These are phyloP conservation scores for Cassiopea andromeda DNA, from an alignment of 30 jellyfish, hydroid and myxozoan species.

Conservation along the genomic window DNA sequence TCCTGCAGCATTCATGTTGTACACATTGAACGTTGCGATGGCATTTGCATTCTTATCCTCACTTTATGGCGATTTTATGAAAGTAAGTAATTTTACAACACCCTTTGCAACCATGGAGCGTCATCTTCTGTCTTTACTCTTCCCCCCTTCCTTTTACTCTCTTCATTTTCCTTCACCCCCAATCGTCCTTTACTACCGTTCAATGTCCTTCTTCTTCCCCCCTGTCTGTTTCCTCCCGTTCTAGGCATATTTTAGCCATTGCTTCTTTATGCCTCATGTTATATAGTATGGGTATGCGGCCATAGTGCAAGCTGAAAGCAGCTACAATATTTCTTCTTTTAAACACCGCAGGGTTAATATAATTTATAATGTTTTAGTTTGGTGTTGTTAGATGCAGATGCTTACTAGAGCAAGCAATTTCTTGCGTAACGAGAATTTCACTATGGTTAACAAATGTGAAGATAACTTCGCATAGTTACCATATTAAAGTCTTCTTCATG, in stretches of 20 bases:
- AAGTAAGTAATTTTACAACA: conserved; percentile 38
- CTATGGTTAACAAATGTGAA: too few relatives aligned
- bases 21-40: conserved; percentile 95
- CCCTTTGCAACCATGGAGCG: not conserved
- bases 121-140: not conserved
- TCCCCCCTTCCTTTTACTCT: not conserved
- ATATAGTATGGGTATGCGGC: not conserved
- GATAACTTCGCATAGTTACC: too few relatives aligned
- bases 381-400: too few relatives aligned
- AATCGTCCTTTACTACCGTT: not conserved
- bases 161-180: not conserved
- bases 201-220: not conserved
- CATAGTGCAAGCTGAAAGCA: too few relatives aligned
- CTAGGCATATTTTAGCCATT: not conserved
- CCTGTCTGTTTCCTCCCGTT: not conserved
- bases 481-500: too few relatives aligned
- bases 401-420: too few relatives aligned
- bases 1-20: conserved; percentile 83
- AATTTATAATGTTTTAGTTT: too few relatives aligned
- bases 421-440: too few relatives aligned
- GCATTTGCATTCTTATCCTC: conserved; percentile 98
- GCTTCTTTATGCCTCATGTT: not conserved
- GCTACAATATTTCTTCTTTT: too few relatives aligned
- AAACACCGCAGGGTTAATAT: too few relatives aligned
- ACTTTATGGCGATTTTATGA: conserved; percentile 93